Percentiles rank a stretch among this genome's conserved stretches.
phyloP scores from a whole-genome alignment of 2,888 invertebrate species.

The Rotaria sp. region DNA sequence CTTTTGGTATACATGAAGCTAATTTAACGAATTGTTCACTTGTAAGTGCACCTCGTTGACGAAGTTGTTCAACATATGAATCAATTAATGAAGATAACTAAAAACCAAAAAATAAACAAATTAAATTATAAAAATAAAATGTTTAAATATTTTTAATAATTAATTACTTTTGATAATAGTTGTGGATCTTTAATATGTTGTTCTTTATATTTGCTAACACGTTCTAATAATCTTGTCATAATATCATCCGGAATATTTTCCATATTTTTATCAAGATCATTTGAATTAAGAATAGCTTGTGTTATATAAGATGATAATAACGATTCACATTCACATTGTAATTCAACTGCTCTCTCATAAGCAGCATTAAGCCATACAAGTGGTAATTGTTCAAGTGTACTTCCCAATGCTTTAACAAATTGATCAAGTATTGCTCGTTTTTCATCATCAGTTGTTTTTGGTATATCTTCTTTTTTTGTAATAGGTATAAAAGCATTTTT shows the following conservation, averaged over 20 bases:
- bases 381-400: neutral
- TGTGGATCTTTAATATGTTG: neutral
- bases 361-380: neutral
- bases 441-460: neutral
- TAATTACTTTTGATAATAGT: neutral
- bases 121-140: neutral
- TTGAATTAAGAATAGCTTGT: neutral
- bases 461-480: neutral
- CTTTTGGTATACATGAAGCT: conserved; percentile 26
- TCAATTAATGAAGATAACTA: neutral
- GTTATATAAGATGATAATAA: neutral
- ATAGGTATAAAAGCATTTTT: neutral
- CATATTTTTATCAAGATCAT: neutral
- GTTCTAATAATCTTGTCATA: neutral
- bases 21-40: conserved; percentile 23
- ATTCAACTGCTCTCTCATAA: neutral
- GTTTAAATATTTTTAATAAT: neutral
- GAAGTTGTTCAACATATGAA: conserved; percentile 12
- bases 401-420: neutral
- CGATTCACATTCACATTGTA: conserved; percentile 18
- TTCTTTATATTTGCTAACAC: conserved; percentile 7
- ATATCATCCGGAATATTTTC: conserved; percentile 6
- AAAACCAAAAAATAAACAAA: neutral
- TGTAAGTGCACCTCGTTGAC: neutral
- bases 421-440: conserved; percentile 5